Percentiles rank a stretch among this genome's conserved stretches.
These are phyloP conservation scores for Synergus itoensis DNA, from an alignment of 2,888 invertebrate species.

Conservation along the genomic window DNA sequence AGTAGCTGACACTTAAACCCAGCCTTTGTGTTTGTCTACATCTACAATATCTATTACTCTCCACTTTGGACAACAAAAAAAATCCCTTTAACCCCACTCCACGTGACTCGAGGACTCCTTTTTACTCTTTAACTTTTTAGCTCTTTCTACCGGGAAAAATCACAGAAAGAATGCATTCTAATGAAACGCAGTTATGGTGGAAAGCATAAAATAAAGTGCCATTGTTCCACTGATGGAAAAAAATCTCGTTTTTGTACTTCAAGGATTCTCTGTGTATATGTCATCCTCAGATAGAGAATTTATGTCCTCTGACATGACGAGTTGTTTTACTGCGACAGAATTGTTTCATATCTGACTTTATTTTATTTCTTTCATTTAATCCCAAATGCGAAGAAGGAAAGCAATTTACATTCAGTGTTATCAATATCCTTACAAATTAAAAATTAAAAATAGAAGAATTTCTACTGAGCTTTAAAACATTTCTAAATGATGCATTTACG, in stretches of 20 bases:
- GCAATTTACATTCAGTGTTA: too few species aligned
- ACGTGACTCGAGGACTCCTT: neutral
- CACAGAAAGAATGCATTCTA: constrained; percentile 11
- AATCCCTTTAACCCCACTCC: constrained; percentile 19
- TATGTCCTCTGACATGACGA: neutral
- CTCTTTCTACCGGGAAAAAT: constrained; percentile 32
- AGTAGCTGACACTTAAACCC: constrained; percentile 57
- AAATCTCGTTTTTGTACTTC: neutral
- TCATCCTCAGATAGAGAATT: constrained; percentile 1
- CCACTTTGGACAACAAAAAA: constrained; percentile 28
- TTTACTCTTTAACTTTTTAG: neutral
- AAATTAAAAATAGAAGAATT: too few species aligned
- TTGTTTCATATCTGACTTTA: neutral
- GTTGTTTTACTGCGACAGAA: neutral
- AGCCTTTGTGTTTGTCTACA: constrained; percentile 54
- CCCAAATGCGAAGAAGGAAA: neutral
- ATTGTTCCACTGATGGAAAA: constrained; percentile 13
- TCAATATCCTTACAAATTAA: too few species aligned
- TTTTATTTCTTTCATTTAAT: neutral
- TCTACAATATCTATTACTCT: constrained; percentile 48
- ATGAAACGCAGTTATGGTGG: constrained; percentile 33
- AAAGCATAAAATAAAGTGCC: constrained; percentile 21
- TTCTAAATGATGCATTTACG: constrained; percentile 5
- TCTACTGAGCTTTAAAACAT: neutral
- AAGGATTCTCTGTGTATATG: neutral